Conservation (phyloP, 2,888 invertebrate species). For the Thymelicus acteon region DNA sequence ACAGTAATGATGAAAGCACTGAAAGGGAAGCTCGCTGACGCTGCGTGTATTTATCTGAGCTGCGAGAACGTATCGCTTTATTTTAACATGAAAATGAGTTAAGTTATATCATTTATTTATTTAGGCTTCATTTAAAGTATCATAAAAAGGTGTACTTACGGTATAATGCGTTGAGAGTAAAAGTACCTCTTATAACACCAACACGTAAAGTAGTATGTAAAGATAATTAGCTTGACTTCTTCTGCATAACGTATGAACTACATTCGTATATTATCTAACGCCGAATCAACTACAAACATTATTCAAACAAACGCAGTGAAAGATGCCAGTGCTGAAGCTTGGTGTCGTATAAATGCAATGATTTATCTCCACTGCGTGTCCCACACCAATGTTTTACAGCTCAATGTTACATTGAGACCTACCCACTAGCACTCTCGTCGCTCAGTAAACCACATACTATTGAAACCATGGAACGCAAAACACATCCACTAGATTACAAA, state of each 20-base stretch:
- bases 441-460: background rate
- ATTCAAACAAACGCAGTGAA: slow-evolving; percentile 44
- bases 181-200: too few species aligned
- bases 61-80: slow-evolving; percentile 1
- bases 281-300: slow-evolving; percentile 24
- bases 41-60: slow-evolving; percentile 8
- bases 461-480: background rate
- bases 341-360: slow-evolving; percentile 38
- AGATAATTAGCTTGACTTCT: too few species aligned
- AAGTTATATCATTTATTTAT: background rate
- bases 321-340: slow-evolving; percentile 43
- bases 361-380: slow-evolving; percentile 30
- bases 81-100: background rate
- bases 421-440: slow-evolving; percentile 5
- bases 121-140: background rate
- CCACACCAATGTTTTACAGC: slow-evolving; percentile 10
- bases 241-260: too few species aligned
- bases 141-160: too few species aligned
- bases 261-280: background rate
- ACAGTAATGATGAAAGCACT: slow-evolving; percentile 9
- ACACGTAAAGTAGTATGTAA: too few species aligned
- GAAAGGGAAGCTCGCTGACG: slow-evolving; percentile 6
- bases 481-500: background rate
- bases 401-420: slow-evolving; percentile 17
- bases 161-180: too few species aligned